These are phyloP conservation scores for Apamea anceps DNA, from an alignment of 2,888 invertebrate genomes.

Conservation along the genomic window DNA sequence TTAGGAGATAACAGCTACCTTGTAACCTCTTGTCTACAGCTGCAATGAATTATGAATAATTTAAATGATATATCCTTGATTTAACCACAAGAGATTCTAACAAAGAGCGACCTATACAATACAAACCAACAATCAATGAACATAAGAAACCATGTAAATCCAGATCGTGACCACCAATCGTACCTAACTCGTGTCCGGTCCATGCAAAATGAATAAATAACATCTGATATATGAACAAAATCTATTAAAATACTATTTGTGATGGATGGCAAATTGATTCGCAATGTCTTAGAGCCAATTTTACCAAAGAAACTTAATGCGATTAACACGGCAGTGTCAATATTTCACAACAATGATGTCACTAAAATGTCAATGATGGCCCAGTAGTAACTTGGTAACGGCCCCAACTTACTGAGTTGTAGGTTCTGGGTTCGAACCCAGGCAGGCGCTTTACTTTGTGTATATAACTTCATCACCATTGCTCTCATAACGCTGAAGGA, in stretches of 20 bases:
- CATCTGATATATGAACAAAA: conserved; percentile 60
- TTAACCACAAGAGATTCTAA: background rate
- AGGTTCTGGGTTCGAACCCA: too few relatives aligned
- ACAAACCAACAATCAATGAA: conserved; percentile 23
- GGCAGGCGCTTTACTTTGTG: too few relatives aligned
- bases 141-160: conserved; percentile 27
- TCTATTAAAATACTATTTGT: conserved; percentile 51
- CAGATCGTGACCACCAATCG: conserved; percentile 51
- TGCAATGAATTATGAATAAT: background rate
- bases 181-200: conserved; percentile 46
- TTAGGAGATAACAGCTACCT: background rate
- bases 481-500: too few relatives aligned
- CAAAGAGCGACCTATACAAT: conserved; percentile 23
- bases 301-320: background rate
- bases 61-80: conserved; percentile 24
- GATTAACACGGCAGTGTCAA: background rate
- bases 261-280: conserved; percentile 53
- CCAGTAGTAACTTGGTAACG: too few relatives aligned
- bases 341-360: background rate
- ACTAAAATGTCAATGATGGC: background rate
- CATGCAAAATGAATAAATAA: conserved; percentile 67
- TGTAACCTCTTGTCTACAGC: background rate
- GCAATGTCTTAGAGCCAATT: background rate
- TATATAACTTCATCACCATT: too few relatives aligned
- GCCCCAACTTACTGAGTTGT: too few relatives aligned